These are phyloP conservation scores for Periphyllus acericola DNA, from an alignment of 2,888 invertebrate species.

Conservation along the genomic window DNA sequence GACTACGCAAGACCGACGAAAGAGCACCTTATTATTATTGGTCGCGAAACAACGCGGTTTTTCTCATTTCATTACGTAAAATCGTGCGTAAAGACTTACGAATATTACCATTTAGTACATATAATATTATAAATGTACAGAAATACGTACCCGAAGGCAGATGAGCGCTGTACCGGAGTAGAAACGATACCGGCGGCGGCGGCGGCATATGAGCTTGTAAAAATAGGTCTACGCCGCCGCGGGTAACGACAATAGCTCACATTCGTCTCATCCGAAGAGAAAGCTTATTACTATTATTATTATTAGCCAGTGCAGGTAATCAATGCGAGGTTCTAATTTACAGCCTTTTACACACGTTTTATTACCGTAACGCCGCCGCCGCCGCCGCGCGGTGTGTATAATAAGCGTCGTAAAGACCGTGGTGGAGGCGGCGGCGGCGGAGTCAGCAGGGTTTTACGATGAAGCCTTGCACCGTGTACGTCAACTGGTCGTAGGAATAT, in stretches of 20 bases:
- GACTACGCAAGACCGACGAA: no score
- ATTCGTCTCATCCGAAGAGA: not conserved
- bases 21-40: not conserved
- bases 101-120: no score
- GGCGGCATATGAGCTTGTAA: constrained; percentile 18
- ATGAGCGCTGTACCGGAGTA: not conserved
- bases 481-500: not conserved
- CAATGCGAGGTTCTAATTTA: constrained; percentile 22
- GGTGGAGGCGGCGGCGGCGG: not conserved
- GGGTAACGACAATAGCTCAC: not conserved
- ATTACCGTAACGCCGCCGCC: not conserved
- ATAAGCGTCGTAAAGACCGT: constrained; percentile 10
- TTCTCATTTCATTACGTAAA: not conserved
- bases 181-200: not conserved
- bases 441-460: not conserved
- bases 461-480: not conserved
- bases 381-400: no score
- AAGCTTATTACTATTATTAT: not conserved
- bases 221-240: not conserved
- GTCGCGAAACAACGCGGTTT: not conserved
- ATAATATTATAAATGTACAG: no score
- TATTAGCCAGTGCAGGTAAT: not conserved
- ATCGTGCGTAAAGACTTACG: not conserved
- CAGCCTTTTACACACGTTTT: constrained; percentile 27
- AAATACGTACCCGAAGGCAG: no score